Evolutionary conservation across 2,113 vertebrate species (phyloP).

Genomic region (Agapornis roseicollis): DNA sequence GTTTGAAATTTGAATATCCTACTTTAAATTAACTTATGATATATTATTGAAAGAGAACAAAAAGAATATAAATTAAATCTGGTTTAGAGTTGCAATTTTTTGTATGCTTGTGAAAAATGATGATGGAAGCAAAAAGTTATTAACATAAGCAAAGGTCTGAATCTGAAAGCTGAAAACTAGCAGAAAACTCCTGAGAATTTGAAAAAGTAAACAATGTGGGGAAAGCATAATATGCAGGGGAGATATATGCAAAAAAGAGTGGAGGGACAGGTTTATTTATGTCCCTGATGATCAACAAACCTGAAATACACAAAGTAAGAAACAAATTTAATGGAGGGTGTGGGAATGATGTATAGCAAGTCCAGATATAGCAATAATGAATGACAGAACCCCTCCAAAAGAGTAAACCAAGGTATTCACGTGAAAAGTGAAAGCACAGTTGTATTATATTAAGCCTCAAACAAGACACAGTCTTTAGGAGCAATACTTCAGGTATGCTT

Average conservation of each 20-base stretch:
- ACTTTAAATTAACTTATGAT: not conserved
- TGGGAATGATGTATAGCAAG: not conserved
- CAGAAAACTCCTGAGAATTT: not conserved
- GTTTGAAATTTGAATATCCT: not conserved
- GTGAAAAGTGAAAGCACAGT: not conserved
- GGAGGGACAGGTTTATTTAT: not conserved
- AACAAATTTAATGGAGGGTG: not conserved
- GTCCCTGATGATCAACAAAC: not conserved
- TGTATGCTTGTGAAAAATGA: not conserved
- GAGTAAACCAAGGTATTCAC: not conserved
- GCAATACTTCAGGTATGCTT: rapidly evolving
- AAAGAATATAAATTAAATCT: not conserved
- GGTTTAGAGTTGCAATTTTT: not conserved
- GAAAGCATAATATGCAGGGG: not conserved
- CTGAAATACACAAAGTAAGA: not conserved
- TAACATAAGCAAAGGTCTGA: not conserved
- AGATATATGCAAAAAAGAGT: not conserved
- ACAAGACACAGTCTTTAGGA: not conserved
- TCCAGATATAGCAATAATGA: not conserved
- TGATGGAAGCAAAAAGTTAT: not conserved
- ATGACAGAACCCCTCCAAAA: not conserved
- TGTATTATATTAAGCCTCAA: not conserved
- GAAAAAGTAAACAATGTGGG: not conserved
- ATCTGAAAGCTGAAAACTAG: not conserved
- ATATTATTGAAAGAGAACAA: not conserved